A percentile compares a stretch with the other conserved stretches of the same genome.
Conservation (phyloP, 2,797 vertebrate species). For the Hyperoplus immaculatus region DNA sequence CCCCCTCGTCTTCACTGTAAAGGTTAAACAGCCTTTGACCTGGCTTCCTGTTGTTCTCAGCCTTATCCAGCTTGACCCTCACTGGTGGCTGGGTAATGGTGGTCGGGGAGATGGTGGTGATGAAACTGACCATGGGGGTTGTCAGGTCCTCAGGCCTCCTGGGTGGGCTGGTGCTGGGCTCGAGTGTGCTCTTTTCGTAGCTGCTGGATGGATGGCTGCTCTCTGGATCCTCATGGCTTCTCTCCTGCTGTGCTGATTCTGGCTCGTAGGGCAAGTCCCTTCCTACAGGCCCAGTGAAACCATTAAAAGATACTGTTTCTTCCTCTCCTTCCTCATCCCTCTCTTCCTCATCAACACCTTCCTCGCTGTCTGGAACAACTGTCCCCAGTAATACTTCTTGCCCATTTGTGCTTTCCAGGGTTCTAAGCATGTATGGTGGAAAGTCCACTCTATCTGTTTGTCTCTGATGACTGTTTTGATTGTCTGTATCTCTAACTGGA, state of each 20-base stretch:
- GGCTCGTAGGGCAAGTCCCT: conserved; percentile 36
- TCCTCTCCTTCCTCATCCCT: conserved; percentile 25
- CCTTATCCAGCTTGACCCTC: conserved; percentile 57
- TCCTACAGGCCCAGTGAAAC: conserved; percentile 36
- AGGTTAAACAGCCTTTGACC: conserved; percentile 65
- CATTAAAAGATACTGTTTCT: conserved; percentile 38
- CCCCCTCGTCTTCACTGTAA: conserved; percentile 65
- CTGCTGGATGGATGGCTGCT: conserved; percentile 38
- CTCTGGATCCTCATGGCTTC: conserved; percentile 21
- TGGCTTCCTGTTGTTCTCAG: conserved; percentile 67
- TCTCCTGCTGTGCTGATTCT: conserved; percentile 22
- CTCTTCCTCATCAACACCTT: conserved; percentile 16
- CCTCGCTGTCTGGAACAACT: neutral
- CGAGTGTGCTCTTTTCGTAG: conserved; percentile 33
- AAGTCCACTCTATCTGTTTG: conserved; percentile 28
- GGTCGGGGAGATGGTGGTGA: conserved; percentile 79
- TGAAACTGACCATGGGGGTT: conserved; percentile 72
- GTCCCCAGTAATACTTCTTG: conserved; percentile 14
- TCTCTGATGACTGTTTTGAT: conserved; percentile 43
- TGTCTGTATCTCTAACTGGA: conserved; percentile 22
- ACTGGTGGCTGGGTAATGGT: conserved; percentile 70
- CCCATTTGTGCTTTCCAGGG: conserved; percentile 19
- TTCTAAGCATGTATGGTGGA: conserved; percentile 4
- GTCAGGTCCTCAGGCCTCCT: conserved; percentile 43
- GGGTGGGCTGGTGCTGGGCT: conserved; percentile 34